Evolutionary conservation across 30 jellyfish, hydroid and myxozoan species (phyloP), one percentile per base, ranked within the genome.

Genomic region (Aurelia coerulea): DNA sequence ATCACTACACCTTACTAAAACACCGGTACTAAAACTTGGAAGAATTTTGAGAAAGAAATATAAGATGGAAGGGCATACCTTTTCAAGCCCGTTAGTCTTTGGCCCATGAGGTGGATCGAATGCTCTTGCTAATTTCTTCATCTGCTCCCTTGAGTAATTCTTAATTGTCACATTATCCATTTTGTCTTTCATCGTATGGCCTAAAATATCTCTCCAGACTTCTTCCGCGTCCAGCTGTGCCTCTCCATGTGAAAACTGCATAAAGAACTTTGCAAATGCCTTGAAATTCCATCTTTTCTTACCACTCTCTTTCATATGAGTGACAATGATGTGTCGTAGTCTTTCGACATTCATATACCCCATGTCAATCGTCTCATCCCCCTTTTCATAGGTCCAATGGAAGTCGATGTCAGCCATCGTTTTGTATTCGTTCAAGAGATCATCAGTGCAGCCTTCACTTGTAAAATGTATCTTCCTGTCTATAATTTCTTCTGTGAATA

Each of bases 301-400:
- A 49, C 66, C 32, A 32, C 71, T 19, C 63, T 83, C 92, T 10
- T 56, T n/a, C 73, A 71, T 9, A 53, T 71, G 65, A 17, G 7
- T 12, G 9, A 70, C 23, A n/a, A 83, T 12, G 0, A 83, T 83
- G 72, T 71, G 83, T 0, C 95, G 83, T 56, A 85, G 88, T 15
- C 89, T 56, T 34, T 92, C 94, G 52, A 82, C 95, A 73, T 92
- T 92, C 95, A 86, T 86, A 87, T 86, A 92, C 35, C 98, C 98
- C 98, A 92, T 92, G 51, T 92, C 98, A 29, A 92, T 87, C 18
- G 91, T 83, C 42, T 62, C 87, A 71, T 92, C 98, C 8, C 98
- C 98, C 80, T 85, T 79, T 68, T 86, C 92, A 85, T 92, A 92
- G 1, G 98, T 86, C 98, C 98, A 92, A 31, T 86, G 98, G 78